Percentiles rank a stretch among this genome's conserved stretches.
Conservation (phyloP, 2,113 vertebrate species). For the Anhinga anhinga region DNA sequence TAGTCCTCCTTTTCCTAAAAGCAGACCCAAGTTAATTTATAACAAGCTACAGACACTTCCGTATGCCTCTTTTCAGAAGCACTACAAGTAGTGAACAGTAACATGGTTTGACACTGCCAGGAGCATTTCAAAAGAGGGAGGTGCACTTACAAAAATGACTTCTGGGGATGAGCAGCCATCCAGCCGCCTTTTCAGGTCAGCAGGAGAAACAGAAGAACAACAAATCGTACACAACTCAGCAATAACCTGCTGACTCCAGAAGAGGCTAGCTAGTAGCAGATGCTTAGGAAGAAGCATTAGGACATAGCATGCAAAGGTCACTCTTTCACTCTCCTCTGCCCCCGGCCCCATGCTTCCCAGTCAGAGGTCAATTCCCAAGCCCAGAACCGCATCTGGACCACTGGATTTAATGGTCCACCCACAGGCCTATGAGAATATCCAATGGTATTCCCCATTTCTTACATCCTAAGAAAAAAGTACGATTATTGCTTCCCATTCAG, state of each 20-base stretch:
- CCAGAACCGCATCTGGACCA: not conserved
- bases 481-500: not conserved
- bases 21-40: not conserved
- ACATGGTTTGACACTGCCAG: no score
- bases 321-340: not conserved
- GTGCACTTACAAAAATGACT: not conserved
- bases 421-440: not conserved
- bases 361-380: not conserved
- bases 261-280: not conserved
- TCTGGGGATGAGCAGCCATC: not conserved
- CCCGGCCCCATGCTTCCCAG: not conserved
- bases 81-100: rapidly evolving
- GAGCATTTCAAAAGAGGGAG: not conserved
- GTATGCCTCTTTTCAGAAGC: not conserved
- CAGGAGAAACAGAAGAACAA: not conserved
- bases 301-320: not conserved
- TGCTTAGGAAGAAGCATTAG: not conserved
- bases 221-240: rapidly evolving
- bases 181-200: not conserved
- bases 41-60: not conserved
- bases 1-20: not conserved
- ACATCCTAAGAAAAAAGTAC: not conserved
- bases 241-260: not conserved
- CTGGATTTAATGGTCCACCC: not conserved
- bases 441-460: not conserved